phyloP scores from a whole-genome alignment of 2,797 vertebrate genomes.

The Pyrocephalus nanus region DNA sequence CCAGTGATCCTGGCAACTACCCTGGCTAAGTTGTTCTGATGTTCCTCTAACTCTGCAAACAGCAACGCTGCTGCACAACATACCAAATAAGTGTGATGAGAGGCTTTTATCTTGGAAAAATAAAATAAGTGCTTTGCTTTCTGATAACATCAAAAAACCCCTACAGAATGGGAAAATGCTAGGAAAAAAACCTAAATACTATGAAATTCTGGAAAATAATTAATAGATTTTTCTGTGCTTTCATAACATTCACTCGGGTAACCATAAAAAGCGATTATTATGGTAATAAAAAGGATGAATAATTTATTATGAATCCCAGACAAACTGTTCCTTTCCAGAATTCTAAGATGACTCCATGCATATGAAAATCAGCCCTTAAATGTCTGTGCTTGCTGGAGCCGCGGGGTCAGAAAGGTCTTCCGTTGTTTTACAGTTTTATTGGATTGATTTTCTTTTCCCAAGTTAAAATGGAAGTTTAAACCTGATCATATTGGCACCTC shows the following conservation, averaged over 20 bases:
- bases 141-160: background rate
- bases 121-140: background rate
- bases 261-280: slow-evolving; percentile 7
- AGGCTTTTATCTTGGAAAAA: background rate
- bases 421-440: background rate
- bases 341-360: slow-evolving; percentile 2
- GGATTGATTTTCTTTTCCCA: background rate
- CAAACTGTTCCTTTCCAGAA: slow-evolving; percentile 11
- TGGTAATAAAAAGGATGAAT: slow-evolving; percentile 43
- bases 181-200: background rate
- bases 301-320: slow-evolving; percentile 30
- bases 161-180: background rate
- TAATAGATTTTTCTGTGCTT: slow-evolving; percentile 51
- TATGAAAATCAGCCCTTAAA: slow-evolving; percentile 35
- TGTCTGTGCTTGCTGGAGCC: background rate
- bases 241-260: slow-evolving; percentile 37
- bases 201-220: slow-evolving; percentile 37
- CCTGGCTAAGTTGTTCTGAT: background rate
- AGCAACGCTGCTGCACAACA: background rate
- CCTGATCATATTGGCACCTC: background rate
- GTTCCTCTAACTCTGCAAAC: background rate
- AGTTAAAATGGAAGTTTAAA: background rate
- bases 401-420: background rate
- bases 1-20: background rate
- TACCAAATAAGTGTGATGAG: background rate